Evolutionary conservation across 2,888 invertebrate genomes (phyloP), one percentile per base, ranked within the genome.

Genomic region (Trimorus sp.): DNA sequence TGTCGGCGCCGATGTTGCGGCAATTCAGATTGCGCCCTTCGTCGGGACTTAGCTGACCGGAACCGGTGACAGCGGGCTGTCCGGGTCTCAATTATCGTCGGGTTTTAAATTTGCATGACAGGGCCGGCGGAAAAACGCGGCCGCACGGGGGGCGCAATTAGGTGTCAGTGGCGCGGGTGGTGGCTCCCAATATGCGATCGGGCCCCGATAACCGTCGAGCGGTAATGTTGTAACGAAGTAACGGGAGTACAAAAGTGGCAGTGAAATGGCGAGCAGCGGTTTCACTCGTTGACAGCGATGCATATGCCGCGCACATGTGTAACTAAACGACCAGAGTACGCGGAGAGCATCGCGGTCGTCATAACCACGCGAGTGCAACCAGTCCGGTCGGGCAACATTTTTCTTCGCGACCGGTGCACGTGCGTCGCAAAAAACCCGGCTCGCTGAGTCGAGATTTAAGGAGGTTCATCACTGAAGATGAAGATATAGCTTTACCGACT

Each of bases 161-260:
- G 54, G 26, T 54, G 54, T 26, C 54, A 54, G 26, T 81, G 75
- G 70, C 51, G 66, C 66, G 73, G 74, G 65, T 70, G 71, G 74
- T 70, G 77, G 68, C 76, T 77, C 70, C 73, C 73, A 79, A 81
- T 79, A 66, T 48, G 68, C 58, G 70, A 83, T 74, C 60, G 68
- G 16, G 15, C 14, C 26, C 8, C 73, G 83, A 85, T 83, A 85
- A 82, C 81, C 37, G 73, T 48, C 79, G 66, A 59, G 81, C 51
- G 65, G 81, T 82, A 77, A 78, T 80, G 80, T 75, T 78, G 81
- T 79, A 79, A 74, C 83, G 66, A 74, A 69, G 54, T 74, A 89
- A 89, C 89, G 89, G 89, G 86, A 89, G 89, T 90, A 89, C 89
- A 89, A 89, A 89, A 90, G 89, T 89, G 90, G 89, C 89, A 89